Evolutionary conservation across 2,797 vertebrate genomes (phyloP).

Genomic region (Smutsia gigantea): DNA sequence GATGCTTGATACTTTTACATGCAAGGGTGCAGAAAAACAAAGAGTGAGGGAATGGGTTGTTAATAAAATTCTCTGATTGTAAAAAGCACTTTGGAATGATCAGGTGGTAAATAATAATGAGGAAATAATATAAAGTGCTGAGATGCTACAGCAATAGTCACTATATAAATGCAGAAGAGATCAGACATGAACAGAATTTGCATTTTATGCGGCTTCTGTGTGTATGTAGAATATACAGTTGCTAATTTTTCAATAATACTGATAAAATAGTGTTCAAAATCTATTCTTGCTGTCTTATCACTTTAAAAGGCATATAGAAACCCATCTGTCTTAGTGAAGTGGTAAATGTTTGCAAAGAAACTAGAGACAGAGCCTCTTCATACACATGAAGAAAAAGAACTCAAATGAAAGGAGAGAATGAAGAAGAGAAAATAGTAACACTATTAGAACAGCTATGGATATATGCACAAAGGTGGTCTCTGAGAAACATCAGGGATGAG

Average conservation of each 20-base stretch:
- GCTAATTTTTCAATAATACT: constrained; percentile 61
- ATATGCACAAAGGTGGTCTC: constrained; percentile 35
- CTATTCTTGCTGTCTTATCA: constrained; percentile 32
- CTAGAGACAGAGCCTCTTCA: constrained; percentile 20
- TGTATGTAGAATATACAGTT: constrained; percentile 57
- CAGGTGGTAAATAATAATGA: constrained; percentile 72
- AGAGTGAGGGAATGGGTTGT: constrained; percentile 44
- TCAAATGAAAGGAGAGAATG: constrained; percentile 48
- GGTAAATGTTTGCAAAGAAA: constrained; percentile 35
- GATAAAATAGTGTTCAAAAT: constrained; percentile 72
- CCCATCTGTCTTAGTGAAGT: background rate
- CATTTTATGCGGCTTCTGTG: constrained; percentile 53
- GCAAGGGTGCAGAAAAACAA: constrained; percentile 67
- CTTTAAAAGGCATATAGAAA: constrained; percentile 58
- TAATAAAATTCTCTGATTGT: constrained; percentile 78
- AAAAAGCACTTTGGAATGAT: constrained; percentile 72
- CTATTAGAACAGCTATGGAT: background rate
- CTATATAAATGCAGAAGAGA: constrained; percentile 60
- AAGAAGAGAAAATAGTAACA: constrained; percentile 44
- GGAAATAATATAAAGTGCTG: constrained; percentile 62
- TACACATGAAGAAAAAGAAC: background rate
- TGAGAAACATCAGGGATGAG: constrained; percentile 32
- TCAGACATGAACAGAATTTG: constrained; percentile 56
- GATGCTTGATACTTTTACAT: constrained; percentile 55
- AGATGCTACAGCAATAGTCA: constrained; percentile 45